Conservation (phyloP, 2,797 vertebrate genomes). For the Darevskia mixta region DNA sequence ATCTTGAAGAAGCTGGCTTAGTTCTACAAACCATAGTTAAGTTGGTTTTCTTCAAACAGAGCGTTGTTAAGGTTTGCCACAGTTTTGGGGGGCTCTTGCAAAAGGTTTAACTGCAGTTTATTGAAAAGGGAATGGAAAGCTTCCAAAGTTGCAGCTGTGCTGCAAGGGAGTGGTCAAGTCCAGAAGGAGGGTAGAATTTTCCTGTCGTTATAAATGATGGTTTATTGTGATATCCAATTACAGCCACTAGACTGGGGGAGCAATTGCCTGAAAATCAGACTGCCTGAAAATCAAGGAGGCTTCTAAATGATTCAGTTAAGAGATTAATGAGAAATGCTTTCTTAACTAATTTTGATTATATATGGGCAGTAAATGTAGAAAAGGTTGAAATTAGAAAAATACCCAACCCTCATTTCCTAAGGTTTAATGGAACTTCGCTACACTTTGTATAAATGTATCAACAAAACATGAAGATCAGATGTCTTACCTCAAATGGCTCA, state of each 20-base stretch:
- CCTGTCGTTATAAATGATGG: background rate
- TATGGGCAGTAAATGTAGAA: background rate
- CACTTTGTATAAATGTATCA: background rate
- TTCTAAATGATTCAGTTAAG: background rate
- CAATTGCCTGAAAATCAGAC: background rate
- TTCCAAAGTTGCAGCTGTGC: too few species aligned
- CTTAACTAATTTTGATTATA: background rate
- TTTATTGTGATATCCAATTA: background rate
- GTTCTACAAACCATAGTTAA: too few species aligned
- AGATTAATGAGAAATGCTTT: background rate
- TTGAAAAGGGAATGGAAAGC: too few species aligned
- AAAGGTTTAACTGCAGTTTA: too few species aligned
- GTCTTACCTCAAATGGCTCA: slow-evolving; percentile 86
- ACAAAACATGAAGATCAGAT: background rate
- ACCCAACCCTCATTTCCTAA: too few species aligned
- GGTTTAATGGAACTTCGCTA: background rate
- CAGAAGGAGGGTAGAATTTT: too few species aligned
- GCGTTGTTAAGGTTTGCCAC: too few species aligned
- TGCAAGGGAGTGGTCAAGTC: too few species aligned
- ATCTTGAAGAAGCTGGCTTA: too few species aligned
- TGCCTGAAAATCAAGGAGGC: background rate
- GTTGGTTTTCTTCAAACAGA: too few species aligned
- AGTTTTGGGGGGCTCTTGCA: too few species aligned
- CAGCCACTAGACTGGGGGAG: background rate
- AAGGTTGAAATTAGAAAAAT: background rate